Evolutionary conservation across 2,113 vertebrate genomes (phyloP).

Genomic region (Zapornia atra): DNA sequence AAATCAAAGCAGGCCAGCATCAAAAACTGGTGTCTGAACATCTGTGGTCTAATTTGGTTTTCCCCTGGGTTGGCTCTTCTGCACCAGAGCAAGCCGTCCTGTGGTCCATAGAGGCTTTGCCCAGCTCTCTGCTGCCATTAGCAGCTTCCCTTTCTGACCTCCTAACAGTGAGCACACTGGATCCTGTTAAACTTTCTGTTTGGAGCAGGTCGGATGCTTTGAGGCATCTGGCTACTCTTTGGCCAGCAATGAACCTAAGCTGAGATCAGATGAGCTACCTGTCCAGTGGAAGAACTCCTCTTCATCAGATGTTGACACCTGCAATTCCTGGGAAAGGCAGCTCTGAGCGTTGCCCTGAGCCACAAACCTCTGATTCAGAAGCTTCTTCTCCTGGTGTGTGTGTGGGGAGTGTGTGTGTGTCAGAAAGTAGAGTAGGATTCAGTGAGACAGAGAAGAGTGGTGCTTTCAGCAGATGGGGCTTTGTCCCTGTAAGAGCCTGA

Average conservation of each 20-base stretch:
- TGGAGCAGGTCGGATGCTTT: not conserved
- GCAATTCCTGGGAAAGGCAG: constrained; percentile 54
- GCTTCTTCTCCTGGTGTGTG: not conserved
- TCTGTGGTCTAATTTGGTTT: not conserved
- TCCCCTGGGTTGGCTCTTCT: not conserved
- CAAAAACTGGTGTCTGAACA: not conserved
- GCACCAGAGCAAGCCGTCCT: not conserved
- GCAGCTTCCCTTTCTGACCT: not conserved
- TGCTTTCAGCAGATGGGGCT: not conserved
- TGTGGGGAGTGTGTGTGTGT: not conserved
- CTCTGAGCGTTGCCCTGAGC: constrained; percentile 37
- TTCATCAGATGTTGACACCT: constrained; percentile 69
- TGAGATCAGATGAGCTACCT: constrained; percentile 6
- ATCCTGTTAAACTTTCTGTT: constrained; percentile 17
- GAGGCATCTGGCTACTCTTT: not conserved
- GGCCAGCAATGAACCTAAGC: constrained; percentile 36
- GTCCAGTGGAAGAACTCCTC: constrained; percentile 34
- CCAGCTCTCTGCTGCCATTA: not conserved
- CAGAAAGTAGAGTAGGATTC: constrained; percentile 41
- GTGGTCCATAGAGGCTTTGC: not conserved
- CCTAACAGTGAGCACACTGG: not conserved
- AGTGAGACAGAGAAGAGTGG: constrained; percentile 2
- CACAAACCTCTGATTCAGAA: constrained; percentile 30
- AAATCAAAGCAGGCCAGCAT: not conserved
- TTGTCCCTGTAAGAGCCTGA: not conserved